These are phyloP conservation scores for Protodeltote pygarga DNA, from an alignment of 2,888 invertebrate genomes.

Conservation along the genomic window DNA sequence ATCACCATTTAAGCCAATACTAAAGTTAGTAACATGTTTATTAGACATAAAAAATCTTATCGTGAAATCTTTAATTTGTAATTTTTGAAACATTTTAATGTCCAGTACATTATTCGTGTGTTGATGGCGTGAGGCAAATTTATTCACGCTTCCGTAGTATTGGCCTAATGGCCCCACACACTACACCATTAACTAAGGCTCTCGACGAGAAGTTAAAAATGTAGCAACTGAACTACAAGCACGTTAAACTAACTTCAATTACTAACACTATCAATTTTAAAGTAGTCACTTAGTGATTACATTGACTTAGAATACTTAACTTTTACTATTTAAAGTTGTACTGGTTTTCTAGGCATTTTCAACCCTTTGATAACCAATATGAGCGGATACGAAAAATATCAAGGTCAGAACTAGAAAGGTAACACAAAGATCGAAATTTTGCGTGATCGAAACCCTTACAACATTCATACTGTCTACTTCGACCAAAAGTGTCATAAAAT, in stretches of 20 bases:
- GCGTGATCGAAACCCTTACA: slow-evolving; percentile 67
- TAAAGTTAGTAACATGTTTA: background rate
- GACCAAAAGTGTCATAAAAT: slow-evolving; percentile 71
- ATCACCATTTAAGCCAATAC: too few species aligned
- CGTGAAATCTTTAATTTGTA: slow-evolving; percentile 23
- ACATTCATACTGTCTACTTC: slow-evolving; percentile 62
- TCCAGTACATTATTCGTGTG: slow-evolving; percentile 19
- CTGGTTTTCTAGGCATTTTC: slow-evolving; percentile 10
- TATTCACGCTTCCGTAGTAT: slow-evolving; percentile 46
- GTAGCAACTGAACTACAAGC: slow-evolving; percentile 16
- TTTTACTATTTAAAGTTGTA: too few species aligned
- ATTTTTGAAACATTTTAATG: slow-evolving; percentile 26
- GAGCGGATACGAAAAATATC: slow-evolving; percentile 52
- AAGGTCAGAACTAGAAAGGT: slow-evolving; percentile 56
- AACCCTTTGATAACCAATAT: slow-evolving; percentile 40
- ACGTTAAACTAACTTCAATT: slow-evolving; percentile 16
- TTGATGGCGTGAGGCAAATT: slow-evolving; percentile 43
- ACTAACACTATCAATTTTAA: slow-evolving; percentile 24
- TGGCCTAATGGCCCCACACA: slow-evolving; percentile 37
- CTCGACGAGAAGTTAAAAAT: slow-evolving; percentile 21
- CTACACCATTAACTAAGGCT: slow-evolving; percentile 38
- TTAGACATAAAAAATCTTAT: slow-evolving; percentile 15
- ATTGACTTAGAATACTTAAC: too few species aligned
- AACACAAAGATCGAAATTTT: slow-evolving; percentile 65
- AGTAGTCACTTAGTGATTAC: slow-evolving; percentile 1